These are phyloP conservation scores for Drepana arcuata DNA, from an alignment of 1,140 invertebrate species.

Conservation along the genomic window DNA sequence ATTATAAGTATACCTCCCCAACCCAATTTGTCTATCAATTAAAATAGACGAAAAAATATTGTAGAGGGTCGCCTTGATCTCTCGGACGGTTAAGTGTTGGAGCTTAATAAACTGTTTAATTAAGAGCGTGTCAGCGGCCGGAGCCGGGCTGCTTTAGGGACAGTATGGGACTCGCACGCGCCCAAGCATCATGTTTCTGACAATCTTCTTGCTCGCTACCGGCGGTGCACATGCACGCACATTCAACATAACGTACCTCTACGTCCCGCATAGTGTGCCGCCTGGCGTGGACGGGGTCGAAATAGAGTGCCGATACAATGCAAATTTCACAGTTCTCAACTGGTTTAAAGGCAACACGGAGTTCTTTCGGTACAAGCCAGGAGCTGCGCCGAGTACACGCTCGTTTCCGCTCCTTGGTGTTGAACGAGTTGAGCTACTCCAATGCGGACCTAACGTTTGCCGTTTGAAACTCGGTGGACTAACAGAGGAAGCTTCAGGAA, in stretches of 20 bases:
- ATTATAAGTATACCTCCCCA: no score
- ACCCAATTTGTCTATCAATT: slow-evolving; percentile 57
- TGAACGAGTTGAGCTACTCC: slow-evolving; percentile 40
- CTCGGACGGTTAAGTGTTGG: slow-evolving; percentile 59
- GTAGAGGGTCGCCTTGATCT: slow-evolving; percentile 30
- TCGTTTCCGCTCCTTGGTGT: slow-evolving; percentile 53
- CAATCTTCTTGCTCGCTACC: slow-evolving; percentile 22
- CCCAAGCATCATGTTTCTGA: slow-evolving; percentile 36
- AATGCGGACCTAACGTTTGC: slow-evolving; percentile 48
- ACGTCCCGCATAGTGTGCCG: slow-evolving; percentile 37
- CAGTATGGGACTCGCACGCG: slow-evolving; percentile 54
- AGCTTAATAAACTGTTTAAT: slow-evolving; percentile 69
- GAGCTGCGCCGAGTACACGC: slow-evolving; percentile 40
- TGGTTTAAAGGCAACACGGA: slow-evolving; percentile 59
- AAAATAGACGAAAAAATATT: slow-evolving; percentile 37
- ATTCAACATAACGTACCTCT: slow-evolving; percentile 55
- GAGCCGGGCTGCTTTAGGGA: slow-evolving; percentile 32
- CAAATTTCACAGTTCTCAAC: slow-evolving; percentile 57
- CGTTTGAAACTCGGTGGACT: slow-evolving; percentile 38
- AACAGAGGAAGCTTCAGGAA: slow-evolving; percentile 50
- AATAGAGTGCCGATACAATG: slow-evolving; percentile 57
- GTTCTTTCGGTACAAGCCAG: slow-evolving; percentile 59
- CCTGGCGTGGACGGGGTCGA: slow-evolving; percentile 41
- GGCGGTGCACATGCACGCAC: slow-evolving; percentile 20
- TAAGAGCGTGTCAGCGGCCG: slow-evolving; percentile 39